Percentiles rank a stretch among this genome's conserved stretches.
Conservation (phyloP, 2,888 invertebrate genomes). For the Parnassius glacialis region DNA sequence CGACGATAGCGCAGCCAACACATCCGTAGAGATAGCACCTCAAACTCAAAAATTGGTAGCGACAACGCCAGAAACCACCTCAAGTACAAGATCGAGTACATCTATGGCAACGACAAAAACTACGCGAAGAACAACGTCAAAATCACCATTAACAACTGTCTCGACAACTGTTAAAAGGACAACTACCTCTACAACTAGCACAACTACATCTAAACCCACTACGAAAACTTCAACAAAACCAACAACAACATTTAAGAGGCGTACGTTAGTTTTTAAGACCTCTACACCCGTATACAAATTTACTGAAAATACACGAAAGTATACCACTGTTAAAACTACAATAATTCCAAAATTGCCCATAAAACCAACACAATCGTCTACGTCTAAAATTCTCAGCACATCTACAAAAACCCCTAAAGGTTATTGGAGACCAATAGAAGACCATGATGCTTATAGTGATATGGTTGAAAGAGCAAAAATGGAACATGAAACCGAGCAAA, state of each 20-base stretch:
- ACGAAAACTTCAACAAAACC: constrained; percentile 14
- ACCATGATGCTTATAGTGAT: constrained; percentile 32
- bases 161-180: constrained; percentile 20
- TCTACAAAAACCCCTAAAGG: constrained; percentile 28
- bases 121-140: constrained; percentile 28
- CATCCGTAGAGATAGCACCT: constrained; percentile 30
- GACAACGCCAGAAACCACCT: constrained; percentile 32
- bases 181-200: constrained; percentile 32
- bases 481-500: constrained; percentile 32
- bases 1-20: constrained; percentile 29
- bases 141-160: constrained; percentile 32
- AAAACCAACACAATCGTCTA: constrained; percentile 18
- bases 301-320: constrained; percentile 22
- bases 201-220: constrained; percentile 22
- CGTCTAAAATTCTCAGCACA: constrained; percentile 23
- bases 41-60: constrained; percentile 52
- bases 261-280: constrained; percentile 24
- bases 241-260: constrained; percentile 26
- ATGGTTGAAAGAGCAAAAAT: constrained; percentile 33
- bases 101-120: constrained; percentile 29
- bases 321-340: constrained; percentile 7
- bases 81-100: constrained; percentile 23
- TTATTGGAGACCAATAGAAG: constrained; percentile 28
- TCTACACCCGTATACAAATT: constrained; percentile 28
- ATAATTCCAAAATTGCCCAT: constrained; percentile 9